A percentile compares a stretch with the other conserved stretches of the same genome.
Conservation (phyloP, 2,113 vertebrate genomes). For the Takifugu bimaculatus region DNA sequence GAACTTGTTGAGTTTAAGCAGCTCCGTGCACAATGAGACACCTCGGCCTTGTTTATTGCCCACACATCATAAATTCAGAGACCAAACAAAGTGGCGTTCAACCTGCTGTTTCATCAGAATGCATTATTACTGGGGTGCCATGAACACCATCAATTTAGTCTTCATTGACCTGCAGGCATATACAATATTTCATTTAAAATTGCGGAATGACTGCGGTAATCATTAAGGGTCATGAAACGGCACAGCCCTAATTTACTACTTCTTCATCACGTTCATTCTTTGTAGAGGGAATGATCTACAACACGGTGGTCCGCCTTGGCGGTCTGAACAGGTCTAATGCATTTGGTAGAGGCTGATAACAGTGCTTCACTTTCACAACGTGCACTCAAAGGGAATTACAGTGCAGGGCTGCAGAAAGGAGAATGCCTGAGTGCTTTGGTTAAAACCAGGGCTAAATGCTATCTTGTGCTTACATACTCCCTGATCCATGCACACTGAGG, state of each 20-base stretch:
- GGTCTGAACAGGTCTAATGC: slow-evolving; percentile 67
- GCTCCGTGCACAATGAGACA: no score
- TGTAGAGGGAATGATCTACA: slow-evolving; percentile 59
- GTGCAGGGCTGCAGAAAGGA: slow-evolving; percentile 62
- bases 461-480: slow-evolving; percentile 68
- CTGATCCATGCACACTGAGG: slow-evolving; percentile 55
- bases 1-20: not conserved
- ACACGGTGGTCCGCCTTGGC: slow-evolving; percentile 60
- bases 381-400: slow-evolving; percentile 70
- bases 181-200: slow-evolving; percentile 52
- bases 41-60: no score
- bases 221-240: slow-evolving; percentile 63
- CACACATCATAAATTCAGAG: not conserved
- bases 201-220: slow-evolving; percentile 53
- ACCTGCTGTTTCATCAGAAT: slow-evolving; percentile 48
- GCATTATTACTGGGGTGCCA: slow-evolving; percentile 55
- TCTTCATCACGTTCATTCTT: slow-evolving; percentile 57
- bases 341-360: slow-evolving; percentile 72
- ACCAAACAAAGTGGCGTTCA: slow-evolving; percentile 36
- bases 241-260: slow-evolving; percentile 66
- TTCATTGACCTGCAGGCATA: slow-evolving; percentile 51
- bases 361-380: slow-evolving; percentile 65
- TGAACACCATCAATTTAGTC: slow-evolving; percentile 55
- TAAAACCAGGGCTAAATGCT: slow-evolving; percentile 71
- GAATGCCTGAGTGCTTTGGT: slow-evolving; percentile 70